A percentile compares a stretch with the other conserved stretches of the same genome.
These are phyloP conservation scores for Hemithea aestivaria DNA, from an alignment of 2,888 invertebrate genomes.

Conservation along the genomic window DNA sequence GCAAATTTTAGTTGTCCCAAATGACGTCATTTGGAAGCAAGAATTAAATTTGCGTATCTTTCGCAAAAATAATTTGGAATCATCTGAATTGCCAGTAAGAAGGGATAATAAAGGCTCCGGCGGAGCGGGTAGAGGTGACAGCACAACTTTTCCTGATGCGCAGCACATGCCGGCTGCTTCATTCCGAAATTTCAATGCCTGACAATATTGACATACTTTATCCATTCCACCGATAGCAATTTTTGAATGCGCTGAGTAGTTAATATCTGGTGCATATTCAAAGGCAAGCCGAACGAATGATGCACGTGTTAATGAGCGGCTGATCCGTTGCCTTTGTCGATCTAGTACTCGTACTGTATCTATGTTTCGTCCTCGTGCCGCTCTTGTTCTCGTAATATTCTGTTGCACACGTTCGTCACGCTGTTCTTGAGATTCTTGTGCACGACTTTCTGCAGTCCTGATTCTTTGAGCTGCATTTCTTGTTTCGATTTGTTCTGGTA, in stretches of 20 bases:
- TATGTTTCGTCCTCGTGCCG: conserved; percentile 32
- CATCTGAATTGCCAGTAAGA: conserved; percentile 30
- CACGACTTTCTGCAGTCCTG: conserved; percentile 23
- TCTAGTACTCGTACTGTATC: conserved; percentile 15
- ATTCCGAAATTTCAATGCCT: conserved; percentile 36
- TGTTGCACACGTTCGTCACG: conserved; percentile 29
- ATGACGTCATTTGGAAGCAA: conserved; percentile 41
- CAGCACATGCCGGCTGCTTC: conserved; percentile 37
- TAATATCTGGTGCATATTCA: conserved; percentile 29
- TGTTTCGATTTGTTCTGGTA: conserved; percentile 27
- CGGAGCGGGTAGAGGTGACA: conserved; percentile 30
- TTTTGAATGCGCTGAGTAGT: not conserved
- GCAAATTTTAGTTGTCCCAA: conserved; percentile 33
- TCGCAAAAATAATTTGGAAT: conserved; percentile 34
- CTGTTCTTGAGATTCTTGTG: conserved; percentile 34
- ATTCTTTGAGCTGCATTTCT: conserved; percentile 30
- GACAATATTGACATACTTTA: conserved; percentile 29
- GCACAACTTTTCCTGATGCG: conserved; percentile 34
- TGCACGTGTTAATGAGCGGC: conserved; percentile 30
- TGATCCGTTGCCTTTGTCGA: conserved; percentile 23
- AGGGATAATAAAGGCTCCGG: conserved; percentile 34
- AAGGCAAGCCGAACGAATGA: conserved; percentile 30
- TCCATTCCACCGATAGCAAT: conserved; percentile 27
- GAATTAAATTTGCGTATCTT: conserved; percentile 35
- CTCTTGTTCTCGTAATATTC: conserved; percentile 29